Base-by-base conservation (phyloP, 1,140 invertebrate genomes). In the Solen grandis region DNA sequence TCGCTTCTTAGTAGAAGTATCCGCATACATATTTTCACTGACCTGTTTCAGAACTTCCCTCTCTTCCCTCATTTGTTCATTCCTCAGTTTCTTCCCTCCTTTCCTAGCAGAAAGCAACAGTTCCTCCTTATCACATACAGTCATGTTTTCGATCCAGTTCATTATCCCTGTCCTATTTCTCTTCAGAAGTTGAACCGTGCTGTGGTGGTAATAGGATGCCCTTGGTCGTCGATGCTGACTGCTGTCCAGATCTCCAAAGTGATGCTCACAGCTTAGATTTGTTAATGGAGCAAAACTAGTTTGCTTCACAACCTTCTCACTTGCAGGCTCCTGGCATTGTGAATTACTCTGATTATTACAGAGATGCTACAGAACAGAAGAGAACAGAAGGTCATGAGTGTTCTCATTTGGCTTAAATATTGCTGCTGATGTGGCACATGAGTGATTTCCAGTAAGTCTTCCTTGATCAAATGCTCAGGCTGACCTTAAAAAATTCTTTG, bases 201-300 rank as follows among this genome's bases (percentile, higher is more conserved):
- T 4, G n/a, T 65, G 62, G 33, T 65, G 62, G 3, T 69, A 50
- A 22, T 25, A 52, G 25, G 68, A 72, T 5, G 68, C 50, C 31
- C 36, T 19, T 1, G 52, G 68, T 36, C 68, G 16, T 31, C 68
- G 4, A 19, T 46, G 27, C 3, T 72, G 36, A 27, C 65, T 68
- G 35, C 36, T 46, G 29, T 68, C 65, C 65, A 68, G 31, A 22
- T 68, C 65, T 2, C 68, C 68, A 22, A 72, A 72, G 33, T 72
- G 50, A 35, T 72, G 50, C 35, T 72, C 52, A 57, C 50, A 72
- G 0, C 29, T 19, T 8, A 35, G 29, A 55, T 72, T 72, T 29
- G 50, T 72, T 8, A 72, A 0, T 0, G 25, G 68, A 2, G 68
- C 68, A 29, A 72, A 72, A n/a, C n/a, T n/a, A n/a, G n/a, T n/a